Evolutionary conservation across 2,113 vertebrate genomes (phyloP).

Genomic region (Daubentonia madagascariensis): DNA sequence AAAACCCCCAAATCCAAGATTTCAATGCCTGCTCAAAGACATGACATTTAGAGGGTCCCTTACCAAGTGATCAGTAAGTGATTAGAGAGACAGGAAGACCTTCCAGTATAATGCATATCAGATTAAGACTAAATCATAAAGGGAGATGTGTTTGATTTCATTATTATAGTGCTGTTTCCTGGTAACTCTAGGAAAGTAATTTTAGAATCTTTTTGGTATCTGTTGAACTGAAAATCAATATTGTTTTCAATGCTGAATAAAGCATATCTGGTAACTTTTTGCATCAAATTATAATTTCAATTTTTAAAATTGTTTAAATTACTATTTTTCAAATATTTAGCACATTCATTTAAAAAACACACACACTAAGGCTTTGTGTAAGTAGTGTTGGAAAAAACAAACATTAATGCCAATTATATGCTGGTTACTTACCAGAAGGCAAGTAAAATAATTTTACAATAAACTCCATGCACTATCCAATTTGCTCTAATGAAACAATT

Average conservation of each 20-base stretch:
- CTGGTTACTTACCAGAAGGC: background rate
- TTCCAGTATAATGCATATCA: background rate
- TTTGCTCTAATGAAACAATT: slow-evolving; percentile 16
- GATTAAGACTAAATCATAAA: slow-evolving; percentile 43
- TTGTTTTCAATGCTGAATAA: background rate
- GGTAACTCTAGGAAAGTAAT: slow-evolving; percentile 18
- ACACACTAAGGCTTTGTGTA: background rate
- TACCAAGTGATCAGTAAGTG: background rate
- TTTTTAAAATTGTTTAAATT: slow-evolving; percentile 27
- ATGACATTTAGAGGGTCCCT: background rate
- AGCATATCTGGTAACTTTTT: slow-evolving; percentile 7
- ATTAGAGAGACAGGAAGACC: background rate
- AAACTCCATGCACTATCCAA: background rate
- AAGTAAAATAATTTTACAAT: slow-evolving; percentile 13
- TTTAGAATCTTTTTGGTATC: background rate
- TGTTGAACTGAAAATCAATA: background rate
- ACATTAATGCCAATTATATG: background rate
- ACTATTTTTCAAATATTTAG: slow-evolving; percentile 31
- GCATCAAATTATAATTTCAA: slow-evolving; percentile 22
- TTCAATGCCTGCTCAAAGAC: background rate
- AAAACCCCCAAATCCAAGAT: background rate
- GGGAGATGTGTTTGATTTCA: background rate
- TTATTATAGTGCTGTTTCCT: background rate
- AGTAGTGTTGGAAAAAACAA: background rate
- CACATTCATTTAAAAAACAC: background rate